Percentiles rank a stretch among this genome's conserved stretches.
phyloP scores from a whole-genome alignment of 2,888 invertebrate genomes.

The Meiosimyza decipiens region DNA sequence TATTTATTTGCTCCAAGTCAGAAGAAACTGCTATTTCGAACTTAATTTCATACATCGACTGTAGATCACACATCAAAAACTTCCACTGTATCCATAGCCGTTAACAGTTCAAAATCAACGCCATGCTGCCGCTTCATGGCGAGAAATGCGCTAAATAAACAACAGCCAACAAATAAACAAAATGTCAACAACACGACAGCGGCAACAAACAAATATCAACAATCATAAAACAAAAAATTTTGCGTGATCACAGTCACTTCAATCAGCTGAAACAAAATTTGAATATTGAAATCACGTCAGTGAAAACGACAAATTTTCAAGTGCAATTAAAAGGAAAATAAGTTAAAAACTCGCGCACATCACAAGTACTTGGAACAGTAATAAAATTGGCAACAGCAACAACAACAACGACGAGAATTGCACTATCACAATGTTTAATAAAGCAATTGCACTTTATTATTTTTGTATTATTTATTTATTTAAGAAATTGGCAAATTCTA shows the following conservation, averaged over 20 bases:
- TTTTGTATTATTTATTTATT: not conserved
- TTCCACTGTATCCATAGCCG: too few species aligned
- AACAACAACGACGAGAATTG: slow-evolving; percentile 10
- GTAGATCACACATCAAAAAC: too few species aligned
- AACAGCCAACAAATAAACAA: too few species aligned
- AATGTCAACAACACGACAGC: not conserved
- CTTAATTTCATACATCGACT: too few species aligned
- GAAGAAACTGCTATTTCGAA: too few species aligned
- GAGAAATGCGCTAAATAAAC: too few species aligned
- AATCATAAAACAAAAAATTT: not conserved
- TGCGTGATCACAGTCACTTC: slow-evolving; percentile 32
- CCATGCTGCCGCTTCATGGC: too few species aligned
- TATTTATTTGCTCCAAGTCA: too few species aligned
- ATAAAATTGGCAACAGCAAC: slow-evolving; percentile 14
- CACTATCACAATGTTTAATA: not conserved
- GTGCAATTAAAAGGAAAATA: not conserved
- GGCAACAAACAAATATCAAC: not conserved
- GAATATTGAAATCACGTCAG: not conserved
- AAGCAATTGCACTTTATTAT: not conserved
- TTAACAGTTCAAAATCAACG: too few species aligned
- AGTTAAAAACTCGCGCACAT: not conserved
- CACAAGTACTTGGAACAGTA: slow-evolving; percentile 20
- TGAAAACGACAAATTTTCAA: not conserved
- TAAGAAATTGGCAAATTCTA: too few species aligned
- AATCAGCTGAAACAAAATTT: slow-evolving; percentile 3